Evolutionary conservation across 2,797 vertebrate genomes (phyloP).

Genomic region (Muraenolepis orangiensis): DNA sequence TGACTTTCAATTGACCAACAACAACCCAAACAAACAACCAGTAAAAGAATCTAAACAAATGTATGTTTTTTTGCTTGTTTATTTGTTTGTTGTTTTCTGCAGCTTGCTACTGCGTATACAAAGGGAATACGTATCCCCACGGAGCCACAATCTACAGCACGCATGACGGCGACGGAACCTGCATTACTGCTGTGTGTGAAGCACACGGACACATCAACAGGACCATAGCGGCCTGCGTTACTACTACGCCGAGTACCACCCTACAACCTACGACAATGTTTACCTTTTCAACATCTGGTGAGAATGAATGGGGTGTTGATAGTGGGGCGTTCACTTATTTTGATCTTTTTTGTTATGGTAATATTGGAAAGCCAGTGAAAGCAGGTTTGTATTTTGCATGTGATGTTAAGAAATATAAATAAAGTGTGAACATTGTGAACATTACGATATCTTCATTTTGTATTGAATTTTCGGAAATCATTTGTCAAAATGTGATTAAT

Average conservation of each 20-base stretch:
- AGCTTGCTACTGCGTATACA: constrained; percentile 80
- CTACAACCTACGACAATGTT: constrained; percentile 32
- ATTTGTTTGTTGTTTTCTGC: constrained; percentile 22
- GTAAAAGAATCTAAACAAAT: background rate
- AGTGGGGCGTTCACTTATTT: background rate
- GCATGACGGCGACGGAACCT: constrained; percentile 77
- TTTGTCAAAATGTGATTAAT: background rate
- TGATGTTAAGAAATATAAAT: no score
- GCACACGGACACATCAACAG: constrained; percentile 70
- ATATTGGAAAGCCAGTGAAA: background rate
- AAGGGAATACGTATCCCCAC: constrained; percentile 54
- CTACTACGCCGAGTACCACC: constrained; percentile 30
- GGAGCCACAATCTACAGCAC: constrained; percentile 74
- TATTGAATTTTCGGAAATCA: background rate
- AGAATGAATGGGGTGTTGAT: constrained; percentile 13
- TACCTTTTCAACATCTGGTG: constrained; percentile 42
- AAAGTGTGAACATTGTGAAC: no score
- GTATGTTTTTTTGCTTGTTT: background rate
- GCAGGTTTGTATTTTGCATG: background rate
- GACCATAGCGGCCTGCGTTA: constrained; percentile 28
- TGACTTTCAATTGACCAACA: background rate
- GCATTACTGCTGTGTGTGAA: constrained; percentile 75
- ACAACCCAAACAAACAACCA: no score
- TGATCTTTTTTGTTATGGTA: background rate
- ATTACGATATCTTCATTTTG: background rate